Evolutionary conservation across 2,797 vertebrate genomes (phyloP).

Genomic region (Steatocranus sp.): DNA sequence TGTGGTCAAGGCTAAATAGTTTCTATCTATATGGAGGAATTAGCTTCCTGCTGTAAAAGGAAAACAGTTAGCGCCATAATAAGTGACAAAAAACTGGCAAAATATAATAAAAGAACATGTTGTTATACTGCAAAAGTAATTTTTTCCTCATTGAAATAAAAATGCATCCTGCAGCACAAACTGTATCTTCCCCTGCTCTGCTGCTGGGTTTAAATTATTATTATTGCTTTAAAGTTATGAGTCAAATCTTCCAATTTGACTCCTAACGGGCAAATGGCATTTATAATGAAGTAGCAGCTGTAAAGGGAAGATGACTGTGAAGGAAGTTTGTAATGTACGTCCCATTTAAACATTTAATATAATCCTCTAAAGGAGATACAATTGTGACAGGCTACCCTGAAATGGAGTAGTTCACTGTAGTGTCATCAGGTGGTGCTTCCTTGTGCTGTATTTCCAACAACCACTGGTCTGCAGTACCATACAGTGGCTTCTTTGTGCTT

Average conservation of each 20-base stretch:
- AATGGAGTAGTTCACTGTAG: not conserved
- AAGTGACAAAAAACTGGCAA: not conserved
- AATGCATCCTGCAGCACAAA: not conserved
- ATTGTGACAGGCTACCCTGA: not conserved
- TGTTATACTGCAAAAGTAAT: not conserved
- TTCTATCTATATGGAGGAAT: not conserved
- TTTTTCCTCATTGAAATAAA: not conserved
- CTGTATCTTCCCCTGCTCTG: fast-evolving
- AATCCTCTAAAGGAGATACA: not conserved
- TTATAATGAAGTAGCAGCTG: not conserved
- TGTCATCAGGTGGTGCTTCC: not conserved
- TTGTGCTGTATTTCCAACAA: not conserved
- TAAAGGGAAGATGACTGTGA: not conserved
- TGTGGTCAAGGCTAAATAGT: not conserved
- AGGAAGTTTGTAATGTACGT: fast-evolving
- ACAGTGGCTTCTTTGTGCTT: not conserved
- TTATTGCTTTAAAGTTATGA: not conserved
- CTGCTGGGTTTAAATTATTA: not conserved
- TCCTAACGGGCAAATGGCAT: fast-evolving
- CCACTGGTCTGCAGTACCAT: not conserved
- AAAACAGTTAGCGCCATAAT: fast-evolving
- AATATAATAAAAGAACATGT: fast-evolving
- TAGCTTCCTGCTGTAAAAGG: not conserved
- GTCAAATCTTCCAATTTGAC: not conserved
- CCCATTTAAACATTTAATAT: not conserved